Evolutionary conservation across 2,888 invertebrate genomes (phyloP).

Genomic region (Pyrochroa serraticornis): DNA sequence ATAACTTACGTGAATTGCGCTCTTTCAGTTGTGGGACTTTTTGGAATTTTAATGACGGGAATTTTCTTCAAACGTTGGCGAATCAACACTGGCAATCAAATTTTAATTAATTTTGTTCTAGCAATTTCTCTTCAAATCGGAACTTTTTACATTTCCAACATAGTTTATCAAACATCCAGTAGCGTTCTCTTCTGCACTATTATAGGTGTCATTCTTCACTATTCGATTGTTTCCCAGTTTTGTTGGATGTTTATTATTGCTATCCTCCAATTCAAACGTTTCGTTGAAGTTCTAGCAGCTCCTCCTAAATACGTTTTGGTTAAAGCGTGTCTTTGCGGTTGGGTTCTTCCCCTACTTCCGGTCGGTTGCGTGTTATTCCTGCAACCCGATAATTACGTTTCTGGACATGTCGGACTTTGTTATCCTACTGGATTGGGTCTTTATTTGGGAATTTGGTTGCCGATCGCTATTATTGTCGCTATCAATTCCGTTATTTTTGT

Average conservation of each 20-base stretch:
- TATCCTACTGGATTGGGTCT: constrained; percentile 62
- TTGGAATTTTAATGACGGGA: constrained; percentile 61
- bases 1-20: constrained; percentile 62
- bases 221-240: constrained; percentile 70
- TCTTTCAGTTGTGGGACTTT: constrained; percentile 61
- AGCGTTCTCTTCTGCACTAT: constrained; percentile 61
- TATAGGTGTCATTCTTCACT: constrained; percentile 69
- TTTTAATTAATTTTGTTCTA: constrained; percentile 49
- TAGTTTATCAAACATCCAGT: constrained; percentile 49
- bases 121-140: constrained; percentile 48
- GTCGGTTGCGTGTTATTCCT: constrained; percentile 61
- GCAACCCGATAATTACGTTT: constrained; percentile 58
- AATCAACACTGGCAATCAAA: constrained; percentile 54
- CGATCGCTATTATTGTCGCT: constrained; percentile 56
- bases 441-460: constrained; percentile 62
- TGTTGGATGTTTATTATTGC: constrained; percentile 78
- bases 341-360: constrained; percentile 65
- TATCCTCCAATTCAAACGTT: constrained; percentile 68
- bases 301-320: constrained; percentile 59
- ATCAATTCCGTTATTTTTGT: constrained; percentile 9
- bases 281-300: constrained; percentile 68
- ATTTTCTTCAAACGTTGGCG: constrained; percentile 66
- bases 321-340: constrained; percentile 68
- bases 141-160: constrained; percentile 49
- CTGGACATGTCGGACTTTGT: constrained; percentile 52